A percentile compares a stretch with the other conserved stretches of the same genome.
Evolutionary conservation across 2,797 vertebrate genomes (phyloP).

Genomic region (Carduelis carduelis): DNA sequence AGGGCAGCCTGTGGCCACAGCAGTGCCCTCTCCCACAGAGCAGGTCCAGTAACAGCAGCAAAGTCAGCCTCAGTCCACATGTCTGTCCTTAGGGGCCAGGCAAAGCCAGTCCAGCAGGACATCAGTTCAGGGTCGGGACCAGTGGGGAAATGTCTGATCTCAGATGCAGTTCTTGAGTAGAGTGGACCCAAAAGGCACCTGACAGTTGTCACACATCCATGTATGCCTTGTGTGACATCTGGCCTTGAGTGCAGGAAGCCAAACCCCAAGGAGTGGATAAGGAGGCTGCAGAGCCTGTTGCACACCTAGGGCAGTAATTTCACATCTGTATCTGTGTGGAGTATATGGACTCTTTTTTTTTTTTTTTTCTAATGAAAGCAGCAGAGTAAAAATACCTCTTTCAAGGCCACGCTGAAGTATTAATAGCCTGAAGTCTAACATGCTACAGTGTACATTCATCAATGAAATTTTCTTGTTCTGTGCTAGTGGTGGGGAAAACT

Average conservation of each 20-base stretch:
- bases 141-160: background rate
- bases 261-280: fast-evolving
- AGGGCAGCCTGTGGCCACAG: background rate
- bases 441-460: background rate
- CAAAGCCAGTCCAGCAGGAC: background rate
- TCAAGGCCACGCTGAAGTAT: background rate
- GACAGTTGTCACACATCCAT: fast-evolving
- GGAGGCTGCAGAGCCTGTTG: background rate
- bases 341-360: too few relatives aligned
- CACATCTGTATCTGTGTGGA: background rate
- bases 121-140: background rate
- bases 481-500: background rate
- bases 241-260: background rate
- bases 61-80: background rate
- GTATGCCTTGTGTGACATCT: background rate
- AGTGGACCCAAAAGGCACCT: background rate
- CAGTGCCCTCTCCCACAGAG: background rate
- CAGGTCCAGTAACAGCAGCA: fast-evolving
- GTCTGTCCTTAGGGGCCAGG: background rate
- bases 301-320: background rate
- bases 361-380: background rate
- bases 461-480: background rate
- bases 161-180: background rate
- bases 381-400: background rate
- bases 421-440: background rate